A percentile compares a stretch with the other conserved stretches of the same genome.
Conservation (phyloP, 2,113 vertebrate species). For the Pogona vitticeps region DNA sequence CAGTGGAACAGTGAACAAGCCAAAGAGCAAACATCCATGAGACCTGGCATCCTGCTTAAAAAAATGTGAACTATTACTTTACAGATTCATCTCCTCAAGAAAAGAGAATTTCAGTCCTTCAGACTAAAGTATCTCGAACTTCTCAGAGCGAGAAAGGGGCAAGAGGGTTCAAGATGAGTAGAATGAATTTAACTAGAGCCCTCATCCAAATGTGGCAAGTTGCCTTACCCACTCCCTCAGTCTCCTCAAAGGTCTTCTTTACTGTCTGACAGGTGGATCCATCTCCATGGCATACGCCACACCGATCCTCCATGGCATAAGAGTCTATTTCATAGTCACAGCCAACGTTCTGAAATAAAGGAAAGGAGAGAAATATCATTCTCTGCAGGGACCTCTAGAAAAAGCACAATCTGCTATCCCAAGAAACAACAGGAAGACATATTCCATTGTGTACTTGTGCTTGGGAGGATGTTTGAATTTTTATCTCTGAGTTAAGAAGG, state of each 20-base stretch:
- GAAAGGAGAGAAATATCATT: rapidly evolving
- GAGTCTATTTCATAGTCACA: constrained; percentile 95
- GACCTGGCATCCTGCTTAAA: neutral
- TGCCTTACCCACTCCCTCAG: constrained; percentile 85
- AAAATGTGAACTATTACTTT: no score
- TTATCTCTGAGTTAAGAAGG: no score
- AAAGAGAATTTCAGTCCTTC: no score
- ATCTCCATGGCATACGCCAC: constrained; percentile 90
- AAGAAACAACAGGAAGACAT: no score
- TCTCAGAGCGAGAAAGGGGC: neutral
- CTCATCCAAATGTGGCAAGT: rapidly evolving
- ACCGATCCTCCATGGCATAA: constrained; percentile 86
- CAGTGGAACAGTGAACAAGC: neutral
- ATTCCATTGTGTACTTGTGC: no score
- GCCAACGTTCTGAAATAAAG: constrained; percentile 84
- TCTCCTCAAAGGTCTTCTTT: constrained; percentile 85
- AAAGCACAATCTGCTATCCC: no score
- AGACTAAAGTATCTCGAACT: no score
- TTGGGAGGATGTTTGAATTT: no score
- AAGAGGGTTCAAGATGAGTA: no score
- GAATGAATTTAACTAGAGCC: neutral
- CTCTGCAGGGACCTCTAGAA: neutral
- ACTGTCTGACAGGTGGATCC: constrained; percentile 92
- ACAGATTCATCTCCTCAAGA: no score
- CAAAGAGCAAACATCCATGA: neutral